Conservation (phyloP, 2,797 vertebrate species). For the Miichthys miiuy region DNA sequence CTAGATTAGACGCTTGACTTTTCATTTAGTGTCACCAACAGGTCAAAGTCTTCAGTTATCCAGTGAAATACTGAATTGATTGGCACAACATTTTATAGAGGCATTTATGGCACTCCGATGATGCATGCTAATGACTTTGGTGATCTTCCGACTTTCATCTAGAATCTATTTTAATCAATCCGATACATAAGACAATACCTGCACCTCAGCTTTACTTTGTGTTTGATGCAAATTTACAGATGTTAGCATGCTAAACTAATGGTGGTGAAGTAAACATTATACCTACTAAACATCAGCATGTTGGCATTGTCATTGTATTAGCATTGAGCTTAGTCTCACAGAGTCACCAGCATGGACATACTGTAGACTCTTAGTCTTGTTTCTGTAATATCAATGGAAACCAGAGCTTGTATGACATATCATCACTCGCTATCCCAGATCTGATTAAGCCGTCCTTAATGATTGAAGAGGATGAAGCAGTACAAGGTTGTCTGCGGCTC, state of each 20-base stretch:
- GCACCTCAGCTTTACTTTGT: neutral
- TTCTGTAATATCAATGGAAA: slow-evolving; percentile 4
- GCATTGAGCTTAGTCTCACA: neutral
- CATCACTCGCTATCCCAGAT: neutral
- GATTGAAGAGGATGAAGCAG: slow-evolving; percentile 16
- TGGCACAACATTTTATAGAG: neutral
- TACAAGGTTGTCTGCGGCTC: slow-evolving; percentile 8
- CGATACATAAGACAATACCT: neutral
- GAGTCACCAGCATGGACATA: neutral
- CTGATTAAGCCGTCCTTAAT: slow-evolving; percentile 16
- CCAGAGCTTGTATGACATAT: slow-evolving; percentile 3
- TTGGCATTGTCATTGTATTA: neutral
- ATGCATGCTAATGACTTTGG: neutral
- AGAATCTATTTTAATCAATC: neutral
- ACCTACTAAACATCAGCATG: neutral
- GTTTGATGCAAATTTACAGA: neutral
- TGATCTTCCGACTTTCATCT: neutral
- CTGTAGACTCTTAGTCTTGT: neutral
- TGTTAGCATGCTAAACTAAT: neutral
- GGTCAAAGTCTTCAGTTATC: neutral
- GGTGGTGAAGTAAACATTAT: neutral
- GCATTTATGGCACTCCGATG: neutral
- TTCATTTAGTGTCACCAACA: neutral
- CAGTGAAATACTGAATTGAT: neutral
- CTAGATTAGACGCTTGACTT: neutral